Conservation (phyloP, 2,797 vertebrate species). For the Pseudomugil gertrudae region DNA sequence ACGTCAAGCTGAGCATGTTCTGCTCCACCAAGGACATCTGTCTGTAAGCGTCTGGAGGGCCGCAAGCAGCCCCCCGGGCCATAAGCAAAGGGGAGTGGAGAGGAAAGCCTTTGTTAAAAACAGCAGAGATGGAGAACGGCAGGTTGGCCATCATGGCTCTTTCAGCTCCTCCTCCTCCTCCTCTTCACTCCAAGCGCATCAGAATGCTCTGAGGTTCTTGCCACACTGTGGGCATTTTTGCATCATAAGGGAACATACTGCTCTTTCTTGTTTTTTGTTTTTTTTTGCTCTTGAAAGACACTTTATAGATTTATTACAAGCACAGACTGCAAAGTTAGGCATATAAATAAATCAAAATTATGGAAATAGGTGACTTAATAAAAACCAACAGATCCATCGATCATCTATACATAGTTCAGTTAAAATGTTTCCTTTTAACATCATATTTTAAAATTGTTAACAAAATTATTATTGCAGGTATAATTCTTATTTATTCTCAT, state of each 20-base stretch:
- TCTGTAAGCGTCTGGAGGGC: constrained; percentile 83
- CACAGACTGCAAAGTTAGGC: constrained; percentile 11
- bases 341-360: constrained; percentile 35
- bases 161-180: constrained; percentile 56
- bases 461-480: neutral
- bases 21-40: constrained; percentile 85
- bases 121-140: constrained; percentile 75
- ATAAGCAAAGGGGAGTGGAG: constrained; percentile 33
- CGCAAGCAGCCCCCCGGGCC: constrained; percentile 68
- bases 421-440: neutral
- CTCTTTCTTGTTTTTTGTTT: constrained; percentile 51
- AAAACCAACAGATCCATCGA: neutral
- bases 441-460: neutral
- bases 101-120: constrained; percentile 79
- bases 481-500: neutral
- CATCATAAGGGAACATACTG: constrained; percentile 60
- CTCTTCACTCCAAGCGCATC: constrained; percentile 46
- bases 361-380: constrained; percentile 10
- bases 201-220: constrained; percentile 54
- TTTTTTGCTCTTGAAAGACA: constrained; percentile 42
- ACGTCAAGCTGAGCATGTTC: constrained; percentile 79
- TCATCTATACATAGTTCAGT: neutral
- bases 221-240: constrained; percentile 65
- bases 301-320: constrained; percentile 25
- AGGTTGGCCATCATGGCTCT: constrained; percentile 74